Evolutionary conservation across 1,140 invertebrate genomes (phyloP).

Genomic region (Reticulitermes speratus): DNA sequence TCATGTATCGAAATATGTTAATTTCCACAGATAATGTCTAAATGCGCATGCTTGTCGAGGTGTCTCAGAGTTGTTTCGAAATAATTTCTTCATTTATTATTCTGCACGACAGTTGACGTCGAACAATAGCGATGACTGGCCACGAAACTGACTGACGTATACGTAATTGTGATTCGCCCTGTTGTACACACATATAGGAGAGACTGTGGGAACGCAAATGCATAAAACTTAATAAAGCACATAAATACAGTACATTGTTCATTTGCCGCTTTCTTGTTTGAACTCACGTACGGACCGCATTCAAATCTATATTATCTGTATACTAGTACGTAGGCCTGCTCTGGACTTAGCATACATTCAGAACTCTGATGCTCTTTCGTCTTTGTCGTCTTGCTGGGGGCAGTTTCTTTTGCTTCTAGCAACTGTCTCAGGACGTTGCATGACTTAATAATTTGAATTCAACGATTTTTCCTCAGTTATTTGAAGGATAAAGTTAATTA

Average conservation of each 20-base stretch:
- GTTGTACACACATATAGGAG: neutral
- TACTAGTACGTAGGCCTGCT: neutral
- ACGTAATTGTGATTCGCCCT: neutral
- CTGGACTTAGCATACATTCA: neutral
- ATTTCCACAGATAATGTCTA: too few species aligned
- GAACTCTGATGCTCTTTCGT: neutral
- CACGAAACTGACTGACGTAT: neutral
- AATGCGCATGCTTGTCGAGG: too few species aligned
- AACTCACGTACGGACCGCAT: neutral
- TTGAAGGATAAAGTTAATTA: too few species aligned
- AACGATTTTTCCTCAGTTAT: too few species aligned
- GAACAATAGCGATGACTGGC: neutral
- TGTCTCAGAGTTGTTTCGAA: too few species aligned
- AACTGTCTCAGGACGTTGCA: too few species aligned
- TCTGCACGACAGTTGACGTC: neutral
- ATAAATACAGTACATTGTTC: neutral
- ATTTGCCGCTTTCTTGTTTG: neutral
- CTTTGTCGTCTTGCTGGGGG: neutral
- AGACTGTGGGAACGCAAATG: neutral
- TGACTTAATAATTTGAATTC: too few species aligned
- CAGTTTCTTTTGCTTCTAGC: too few species aligned
- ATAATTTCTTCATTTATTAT: neutral
- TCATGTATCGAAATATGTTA: too few species aligned
- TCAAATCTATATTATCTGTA: neutral
- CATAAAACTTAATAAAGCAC: neutral